phyloP scores from a whole-genome alignment of 1,140 invertebrate species.

The Ips typographus region DNA sequence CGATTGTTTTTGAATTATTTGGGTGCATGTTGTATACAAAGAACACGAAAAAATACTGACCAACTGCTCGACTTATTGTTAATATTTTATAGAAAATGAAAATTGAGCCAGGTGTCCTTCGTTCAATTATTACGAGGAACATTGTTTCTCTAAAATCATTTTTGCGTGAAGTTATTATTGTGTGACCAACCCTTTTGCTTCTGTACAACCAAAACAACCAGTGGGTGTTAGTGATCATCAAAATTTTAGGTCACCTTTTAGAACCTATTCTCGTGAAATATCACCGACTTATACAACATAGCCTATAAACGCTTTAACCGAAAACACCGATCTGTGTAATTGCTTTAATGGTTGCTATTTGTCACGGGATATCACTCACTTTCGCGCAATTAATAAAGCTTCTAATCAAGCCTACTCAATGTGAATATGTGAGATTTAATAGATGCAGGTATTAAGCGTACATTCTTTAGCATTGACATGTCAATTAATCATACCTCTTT shows the following conservation, averaged over 20 bases:
- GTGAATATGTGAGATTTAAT: not conserved
- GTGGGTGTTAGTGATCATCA: not conserved
- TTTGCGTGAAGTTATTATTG: not conserved
- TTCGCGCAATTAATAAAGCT: not conserved
- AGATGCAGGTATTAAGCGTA: not conserved
- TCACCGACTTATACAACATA: not conserved
- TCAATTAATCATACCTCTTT: not conserved
- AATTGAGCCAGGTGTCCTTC: conserved; percentile 26
- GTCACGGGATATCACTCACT: not conserved
- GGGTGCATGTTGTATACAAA: conserved; percentile 13
- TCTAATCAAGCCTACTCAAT: not conserved
- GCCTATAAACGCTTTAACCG: not conserved
- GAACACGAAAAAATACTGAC: conserved; percentile 16
- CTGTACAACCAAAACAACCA: not conserved
- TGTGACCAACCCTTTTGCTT: not conserved
- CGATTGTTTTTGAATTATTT: conserved; percentile 18
- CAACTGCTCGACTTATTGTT: conserved; percentile 30
- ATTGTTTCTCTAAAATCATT: not conserved
- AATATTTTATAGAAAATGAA: conserved; percentile 28
- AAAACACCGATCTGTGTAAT: not conserved
- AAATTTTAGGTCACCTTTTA: not conserved
- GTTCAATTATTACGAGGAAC: conserved; percentile 27
- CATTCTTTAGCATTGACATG: not conserved
- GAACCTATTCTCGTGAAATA: not conserved
- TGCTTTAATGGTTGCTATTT: not conserved